phyloP scores from a whole-genome alignment of 1,140 invertebrate species.

The Kradibia gibbosae region DNA sequence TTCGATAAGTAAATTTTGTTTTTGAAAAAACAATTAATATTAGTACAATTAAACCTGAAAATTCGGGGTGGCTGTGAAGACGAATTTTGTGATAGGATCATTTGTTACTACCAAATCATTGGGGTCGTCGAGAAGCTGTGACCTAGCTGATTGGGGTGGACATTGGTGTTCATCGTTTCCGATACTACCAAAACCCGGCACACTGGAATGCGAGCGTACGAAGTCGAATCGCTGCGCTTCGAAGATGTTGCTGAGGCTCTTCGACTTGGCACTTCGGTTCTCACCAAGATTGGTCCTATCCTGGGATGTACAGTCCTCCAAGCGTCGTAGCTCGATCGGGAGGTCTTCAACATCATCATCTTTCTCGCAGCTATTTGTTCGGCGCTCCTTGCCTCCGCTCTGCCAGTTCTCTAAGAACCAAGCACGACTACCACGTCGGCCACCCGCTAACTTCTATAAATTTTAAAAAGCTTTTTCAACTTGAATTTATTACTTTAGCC shows the following conservation, averaged over 20 bases:
- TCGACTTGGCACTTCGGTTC: constrained; percentile 79
- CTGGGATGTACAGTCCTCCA: constrained; percentile 78
- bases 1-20: too few relatives aligned
- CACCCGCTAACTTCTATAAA: constrained; percentile 82
- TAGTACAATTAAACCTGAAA: too few relatives aligned
- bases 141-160: constrained; percentile 63
- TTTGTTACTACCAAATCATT: too few relatives aligned
- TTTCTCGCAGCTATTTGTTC: constrained; percentile 70
- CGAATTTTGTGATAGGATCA: constrained; percentile 66
- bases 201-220: constrained; percentile 82
- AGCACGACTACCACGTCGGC: constrained; percentile 76
- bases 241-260: constrained; percentile 86
- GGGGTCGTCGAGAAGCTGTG: constrained; percentile 65
- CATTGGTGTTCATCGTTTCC: constrained; percentile 30
- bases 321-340: constrained; percentile 89
- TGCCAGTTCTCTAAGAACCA: constrained; percentile 89
- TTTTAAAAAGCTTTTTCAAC: background rate
- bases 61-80: constrained; percentile 64
- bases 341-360: constrained; percentile 82
- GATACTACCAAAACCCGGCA: constrained; percentile 76
- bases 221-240: constrained; percentile 79
- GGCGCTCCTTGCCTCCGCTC: constrained; percentile 72
- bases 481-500: background rate
- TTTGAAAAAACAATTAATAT: too few relatives aligned
- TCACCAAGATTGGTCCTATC: constrained; percentile 67